A percentile compares a stretch with the other conserved stretches of the same genome.
Evolutionary conservation across 2,113 vertebrate genomes (phyloP).

Genomic region (Laticauda colubrina): DNA sequence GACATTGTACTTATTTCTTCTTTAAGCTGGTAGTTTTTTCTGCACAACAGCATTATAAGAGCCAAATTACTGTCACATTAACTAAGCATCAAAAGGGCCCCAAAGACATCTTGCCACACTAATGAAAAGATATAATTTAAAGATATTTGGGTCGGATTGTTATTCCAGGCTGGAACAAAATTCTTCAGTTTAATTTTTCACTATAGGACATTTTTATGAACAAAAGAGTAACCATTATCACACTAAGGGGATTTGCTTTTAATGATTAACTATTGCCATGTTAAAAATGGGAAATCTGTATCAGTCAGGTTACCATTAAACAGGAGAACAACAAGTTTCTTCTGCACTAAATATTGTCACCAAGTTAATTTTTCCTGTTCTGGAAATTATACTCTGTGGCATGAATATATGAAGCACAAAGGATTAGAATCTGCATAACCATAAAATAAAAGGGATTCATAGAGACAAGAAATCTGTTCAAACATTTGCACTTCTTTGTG

Average conservation of each 20-base stretch:
- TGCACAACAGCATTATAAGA: not conserved
- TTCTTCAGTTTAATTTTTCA: not conserved
- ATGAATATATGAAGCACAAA: not conserved
- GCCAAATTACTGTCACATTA: not conserved
- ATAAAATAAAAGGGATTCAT: not conserved
- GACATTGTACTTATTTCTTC: not conserved
- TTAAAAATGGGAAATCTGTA: not conserved
- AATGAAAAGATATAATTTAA: not conserved
- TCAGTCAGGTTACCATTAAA: not conserved
- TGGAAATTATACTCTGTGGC: not conserved
- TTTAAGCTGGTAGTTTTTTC: not conserved
- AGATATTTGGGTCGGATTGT: not conserved
- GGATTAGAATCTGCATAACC: not conserved
- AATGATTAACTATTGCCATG: not conserved
- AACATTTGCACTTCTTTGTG: not conserved
- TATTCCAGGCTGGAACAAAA: not conserved
- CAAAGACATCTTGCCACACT: not conserved
- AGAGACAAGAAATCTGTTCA: not conserved
- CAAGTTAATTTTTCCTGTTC: not conserved
- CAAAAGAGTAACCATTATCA: not conserved
- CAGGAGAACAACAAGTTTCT: not conserved
- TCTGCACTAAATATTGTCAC: not conserved
- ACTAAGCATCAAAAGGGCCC: not conserved
- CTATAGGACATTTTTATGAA: not conserved
- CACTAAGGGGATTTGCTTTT: not conserved